A percentile compares a stretch with the other conserved stretches of the same genome.
Evolutionary conservation across 2,888 invertebrate species (phyloP).

Genomic region (Apodemia mormo): DNA sequence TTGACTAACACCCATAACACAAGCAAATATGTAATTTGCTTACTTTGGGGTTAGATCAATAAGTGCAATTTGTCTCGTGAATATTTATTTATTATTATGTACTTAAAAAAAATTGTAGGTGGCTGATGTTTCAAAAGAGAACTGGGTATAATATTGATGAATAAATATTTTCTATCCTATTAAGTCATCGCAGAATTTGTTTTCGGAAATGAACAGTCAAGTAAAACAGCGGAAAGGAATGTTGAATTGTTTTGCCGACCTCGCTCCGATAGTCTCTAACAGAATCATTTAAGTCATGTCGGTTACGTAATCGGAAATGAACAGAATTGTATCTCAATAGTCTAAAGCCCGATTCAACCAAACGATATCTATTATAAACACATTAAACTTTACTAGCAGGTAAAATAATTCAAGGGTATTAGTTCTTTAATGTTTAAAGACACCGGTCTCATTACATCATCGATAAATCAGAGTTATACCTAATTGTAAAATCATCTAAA

Average conservation of each 20-base stretch:
- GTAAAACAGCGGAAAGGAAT: conserved; percentile 1
- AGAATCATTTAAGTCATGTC: background rate
- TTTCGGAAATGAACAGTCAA: background rate
- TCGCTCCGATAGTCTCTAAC: conserved; percentile 3
- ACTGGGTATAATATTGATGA: background rate
- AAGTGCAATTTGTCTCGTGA: too few relatives aligned
- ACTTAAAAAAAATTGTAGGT: too few relatives aligned
- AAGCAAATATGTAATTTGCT: too few relatives aligned
- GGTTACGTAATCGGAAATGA: conserved; percentile 1
- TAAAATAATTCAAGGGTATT: background rate
- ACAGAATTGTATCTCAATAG: background rate
- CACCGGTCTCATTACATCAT: too few relatives aligned
- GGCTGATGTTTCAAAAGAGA: too few relatives aligned
- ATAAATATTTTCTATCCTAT: background rate
- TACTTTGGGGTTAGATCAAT: too few relatives aligned
- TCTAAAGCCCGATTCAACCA: conserved; percentile 1
- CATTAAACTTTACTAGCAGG: background rate
- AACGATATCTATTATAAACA: background rate
- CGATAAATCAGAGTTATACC: too few relatives aligned
- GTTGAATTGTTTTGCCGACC: conserved; percentile 3
- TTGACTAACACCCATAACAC: too few relatives aligned
- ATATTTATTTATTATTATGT: too few relatives aligned
- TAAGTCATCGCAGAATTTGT: background rate
- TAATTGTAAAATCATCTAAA: too few relatives aligned
- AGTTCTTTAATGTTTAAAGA: background rate